A percentile compares a stretch with the other conserved stretches of the same genome.
These are phyloP conservation scores for Entomobrya proxima DNA, from an alignment of 2,888 invertebrate genomes.

Conservation along the genomic window DNA sequence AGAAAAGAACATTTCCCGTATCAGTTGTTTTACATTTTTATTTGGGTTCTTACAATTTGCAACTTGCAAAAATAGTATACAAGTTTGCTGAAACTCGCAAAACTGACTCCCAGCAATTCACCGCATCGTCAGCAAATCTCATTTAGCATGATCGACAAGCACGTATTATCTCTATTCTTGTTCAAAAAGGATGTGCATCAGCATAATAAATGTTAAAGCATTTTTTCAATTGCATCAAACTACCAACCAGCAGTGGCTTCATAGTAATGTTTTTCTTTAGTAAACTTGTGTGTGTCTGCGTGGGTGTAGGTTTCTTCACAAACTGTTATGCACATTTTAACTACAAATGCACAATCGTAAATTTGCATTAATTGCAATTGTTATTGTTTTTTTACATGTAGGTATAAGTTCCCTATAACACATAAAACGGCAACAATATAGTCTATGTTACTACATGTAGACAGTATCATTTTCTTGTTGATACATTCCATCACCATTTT, in stretches of 20 bases:
- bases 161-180: constrained; percentile 31
- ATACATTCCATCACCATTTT: not conserved
- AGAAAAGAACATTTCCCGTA: constrained; percentile 61
- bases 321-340: constrained; percentile 20
- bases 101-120: not conserved
- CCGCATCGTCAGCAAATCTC: not conserved
- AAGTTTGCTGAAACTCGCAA: not conserved
- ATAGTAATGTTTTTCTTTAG: not conserved
- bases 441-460: not conserved
- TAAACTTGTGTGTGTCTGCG: not conserved
- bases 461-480: not conserved
- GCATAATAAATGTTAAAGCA: constrained; percentile 37
- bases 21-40: constrained; percentile 43
- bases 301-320: not conserved
- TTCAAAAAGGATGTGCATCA: constrained; percentile 60
- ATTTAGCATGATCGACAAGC: constrained; percentile 2
- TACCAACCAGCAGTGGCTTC: not conserved
- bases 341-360: constrained; percentile 32
- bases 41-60: constrained; percentile 36
- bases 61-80: constrained; percentile 38
- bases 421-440: too few relatives aligned
- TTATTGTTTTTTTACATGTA: constrained; percentile 10
- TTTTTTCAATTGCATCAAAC: constrained; percentile 37
- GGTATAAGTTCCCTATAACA: too few relatives aligned
- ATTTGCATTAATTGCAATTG: constrained; percentile 49